Evolutionary conservation across 1,140 invertebrate genomes (phyloP).

Genomic region (Globodera ellingtonae): DNA sequence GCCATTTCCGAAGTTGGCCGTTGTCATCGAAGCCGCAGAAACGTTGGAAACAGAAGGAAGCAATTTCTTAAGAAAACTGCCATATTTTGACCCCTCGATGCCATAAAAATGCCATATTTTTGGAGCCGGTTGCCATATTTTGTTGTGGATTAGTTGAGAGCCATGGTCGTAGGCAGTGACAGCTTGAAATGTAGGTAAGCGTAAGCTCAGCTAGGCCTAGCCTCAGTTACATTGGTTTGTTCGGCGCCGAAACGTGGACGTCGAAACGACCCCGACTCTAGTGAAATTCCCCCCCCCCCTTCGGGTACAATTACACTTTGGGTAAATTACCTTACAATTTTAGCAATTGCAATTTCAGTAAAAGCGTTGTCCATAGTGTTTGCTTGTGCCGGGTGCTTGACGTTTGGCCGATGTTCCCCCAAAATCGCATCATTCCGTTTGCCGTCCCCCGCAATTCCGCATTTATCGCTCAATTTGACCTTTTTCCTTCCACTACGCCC

Average conservation of each 20-base stretch:
- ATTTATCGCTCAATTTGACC: neutral
- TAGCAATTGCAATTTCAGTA: neutral
- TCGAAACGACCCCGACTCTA: too few species aligned
- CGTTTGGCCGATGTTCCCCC: neutral
- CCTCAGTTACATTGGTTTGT: too few species aligned
- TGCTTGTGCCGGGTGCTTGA: neutral
- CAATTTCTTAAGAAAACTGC: too few species aligned
- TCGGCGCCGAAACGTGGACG: too few species aligned
- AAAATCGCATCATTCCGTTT: neutral
- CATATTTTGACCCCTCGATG: too few species aligned
- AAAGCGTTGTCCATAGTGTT: neutral
- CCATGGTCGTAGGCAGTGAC: too few species aligned
- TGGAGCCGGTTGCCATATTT: too few species aligned
- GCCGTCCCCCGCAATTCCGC: neutral
- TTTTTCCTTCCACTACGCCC: neutral
- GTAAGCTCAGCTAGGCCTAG: too few species aligned
- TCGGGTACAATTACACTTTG: neutral
- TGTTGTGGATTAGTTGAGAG: too few species aligned
- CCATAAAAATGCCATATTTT: too few species aligned
- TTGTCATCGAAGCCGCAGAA: conserved; percentile 67
- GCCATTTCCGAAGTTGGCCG: conserved; percentile 55
- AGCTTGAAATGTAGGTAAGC: too few species aligned
- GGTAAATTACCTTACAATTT: neutral
- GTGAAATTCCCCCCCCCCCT: too few species aligned
- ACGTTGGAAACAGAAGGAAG: conserved; percentile 60